Conservation (phyloP, 2,113 vertebrate species). For the Drymodes brunneopygia region DNA sequence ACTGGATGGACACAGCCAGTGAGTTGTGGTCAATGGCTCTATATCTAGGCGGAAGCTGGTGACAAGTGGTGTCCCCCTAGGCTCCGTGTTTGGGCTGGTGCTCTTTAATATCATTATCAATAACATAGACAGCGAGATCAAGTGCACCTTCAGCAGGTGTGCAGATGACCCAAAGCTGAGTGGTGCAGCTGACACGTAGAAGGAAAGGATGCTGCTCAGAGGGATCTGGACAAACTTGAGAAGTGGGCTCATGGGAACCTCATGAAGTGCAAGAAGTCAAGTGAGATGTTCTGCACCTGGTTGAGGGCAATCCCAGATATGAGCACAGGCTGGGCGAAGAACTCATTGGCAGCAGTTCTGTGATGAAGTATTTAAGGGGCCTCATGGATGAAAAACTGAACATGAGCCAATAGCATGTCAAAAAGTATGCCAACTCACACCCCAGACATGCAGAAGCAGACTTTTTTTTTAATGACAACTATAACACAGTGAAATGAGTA, state of each 20-base stretch:
- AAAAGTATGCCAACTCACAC: neutral
- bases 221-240: neutral
- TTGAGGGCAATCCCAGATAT: neutral
- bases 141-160: neutral
- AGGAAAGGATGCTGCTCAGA: neutral
- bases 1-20: neutral
- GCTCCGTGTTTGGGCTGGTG: neutral
- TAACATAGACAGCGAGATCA: fast-evolving
- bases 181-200: neutral
- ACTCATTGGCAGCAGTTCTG: neutral
- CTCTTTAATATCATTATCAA: neutral
- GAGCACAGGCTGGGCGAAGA: neutral
- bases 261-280: neutral
- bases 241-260: neutral
- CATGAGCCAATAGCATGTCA: neutral
- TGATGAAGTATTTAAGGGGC: neutral
- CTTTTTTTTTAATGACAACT: neutral
- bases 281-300: fast-evolving
- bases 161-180: neutral
- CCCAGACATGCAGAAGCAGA: neutral
- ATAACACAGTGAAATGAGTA: neutral
- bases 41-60: neutral
- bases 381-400: neutral
- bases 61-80: no score
- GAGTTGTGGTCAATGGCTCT: neutral